Base-by-base conservation (phyloP, 2,797 vertebrate species). In the Trematomus bernacchii region DNA sequence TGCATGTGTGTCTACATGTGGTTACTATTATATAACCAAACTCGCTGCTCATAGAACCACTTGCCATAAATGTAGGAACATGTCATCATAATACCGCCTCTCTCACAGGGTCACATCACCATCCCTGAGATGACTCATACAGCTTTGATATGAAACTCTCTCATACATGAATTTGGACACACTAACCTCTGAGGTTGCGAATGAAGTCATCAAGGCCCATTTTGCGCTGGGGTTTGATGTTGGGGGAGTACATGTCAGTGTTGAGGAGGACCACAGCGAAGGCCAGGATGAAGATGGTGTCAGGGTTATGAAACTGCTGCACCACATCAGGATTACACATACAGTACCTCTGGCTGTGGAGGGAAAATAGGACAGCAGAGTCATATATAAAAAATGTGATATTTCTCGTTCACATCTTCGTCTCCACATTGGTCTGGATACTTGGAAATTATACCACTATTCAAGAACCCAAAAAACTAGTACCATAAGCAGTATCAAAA, bases 181-280 rank as follows among this genome's bases (percentile, higher is more conserved):
- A 73, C 95, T 95, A 64, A 99, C 98, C 98, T 95, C 98, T 94
- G 15, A 99, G 95, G 88, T 99, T 99, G 73, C 98, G 96, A 87
- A 99, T 99, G 84, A 99, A 99, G 90, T 99, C 98, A 71, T 99
- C 98, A 12, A 99, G 96, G 93, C 97, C 97, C 98, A 99, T 99
- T 94, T 99, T 99, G 82, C 98, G 96, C 89, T 99, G 98, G 0
- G 98, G 98, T 87, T 99, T 99, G 90, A 99, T 99, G 94, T 99
- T 99, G 76, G 98, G 98, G 13, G 97, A 99, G 92, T 99, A 99
- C 98, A 99, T 99, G 92, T 99, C 98, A 0, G 98, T 99, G 94
- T 99, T 99, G 91, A 99, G 98, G 5, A 99, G 97, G 86, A 99
- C 97, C 85, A 99, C 96, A 50, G 98, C 98, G 0, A 99, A 99